Percentiles rank a stretch among this genome's conserved stretches.
Evolutionary conservation across 2,113 vertebrate species (phyloP).

Genomic region (Corydoras sp.): DNA sequence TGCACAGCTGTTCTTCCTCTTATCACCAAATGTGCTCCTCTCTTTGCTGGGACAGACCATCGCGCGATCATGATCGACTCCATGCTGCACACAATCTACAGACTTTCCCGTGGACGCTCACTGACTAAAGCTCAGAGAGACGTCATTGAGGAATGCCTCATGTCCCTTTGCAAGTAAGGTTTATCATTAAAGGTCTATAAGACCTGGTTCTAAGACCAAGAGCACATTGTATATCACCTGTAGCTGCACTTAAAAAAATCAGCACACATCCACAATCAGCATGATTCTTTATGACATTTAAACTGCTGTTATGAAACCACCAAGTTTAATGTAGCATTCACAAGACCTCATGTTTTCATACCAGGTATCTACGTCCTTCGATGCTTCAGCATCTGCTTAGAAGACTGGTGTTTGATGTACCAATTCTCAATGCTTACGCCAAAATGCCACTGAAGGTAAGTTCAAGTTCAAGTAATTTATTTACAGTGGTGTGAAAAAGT

Average conservation of each 20-base stretch:
- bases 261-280: too few species aligned
- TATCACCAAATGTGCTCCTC: conserved; percentile 89
- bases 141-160: conserved; percentile 90
- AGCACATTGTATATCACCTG: too few species aligned
- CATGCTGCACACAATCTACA: conserved; percentile 93
- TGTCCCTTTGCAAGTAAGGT: conserved; percentile 84
- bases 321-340: too few species aligned
- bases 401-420: conserved; percentile 86
- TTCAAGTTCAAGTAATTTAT: too few species aligned
- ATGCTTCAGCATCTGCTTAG: conserved; percentile 89
- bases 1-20: conserved; percentile 85
- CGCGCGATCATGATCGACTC: conserved; percentile 95
- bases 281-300: too few species aligned
- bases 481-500: too few species aligned
- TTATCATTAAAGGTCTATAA: background rate
- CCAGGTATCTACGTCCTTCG: conserved; percentile 80
- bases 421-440: conserved; percentile 88
- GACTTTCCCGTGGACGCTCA: conserved; percentile 85
- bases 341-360: background rate
- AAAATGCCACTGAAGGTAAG: conserved; percentile 88
- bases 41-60: conserved; percentile 89
- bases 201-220: too few species aligned
- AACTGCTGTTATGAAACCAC: too few species aligned
- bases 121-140: conserved; percentile 93
- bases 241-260: too few species aligned